Evolutionary conservation across 2,797 vertebrate species (phyloP).

Genomic region (Manis crassicaudata): DNA sequence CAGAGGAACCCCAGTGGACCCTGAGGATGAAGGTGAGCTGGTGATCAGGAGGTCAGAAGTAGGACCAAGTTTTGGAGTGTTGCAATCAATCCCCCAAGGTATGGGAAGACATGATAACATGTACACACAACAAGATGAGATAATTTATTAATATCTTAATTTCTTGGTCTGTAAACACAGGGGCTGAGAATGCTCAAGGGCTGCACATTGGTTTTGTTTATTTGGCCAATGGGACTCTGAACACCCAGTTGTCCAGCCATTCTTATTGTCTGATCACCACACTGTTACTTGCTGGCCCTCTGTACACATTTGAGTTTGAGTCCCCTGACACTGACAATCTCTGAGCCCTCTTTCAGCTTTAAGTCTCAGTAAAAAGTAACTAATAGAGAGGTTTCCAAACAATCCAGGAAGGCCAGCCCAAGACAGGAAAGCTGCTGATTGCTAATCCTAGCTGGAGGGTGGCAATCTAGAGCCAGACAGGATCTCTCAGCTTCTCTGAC

Average conservation of each 20-base stretch:
- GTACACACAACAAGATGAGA: background rate
- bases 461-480: background rate
- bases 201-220: background rate
- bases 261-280: background rate
- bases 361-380: background rate
- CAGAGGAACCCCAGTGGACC: background rate
- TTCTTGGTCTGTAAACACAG: background rate
- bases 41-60: background rate
- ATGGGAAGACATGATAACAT: background rate
- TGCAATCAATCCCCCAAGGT: background rate
- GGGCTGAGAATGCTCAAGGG: background rate
- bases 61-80: background rate
- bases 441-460: background rate
- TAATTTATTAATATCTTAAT: background rate
- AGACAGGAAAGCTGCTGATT: background rate
- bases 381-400: background rate
- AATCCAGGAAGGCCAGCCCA: background rate
- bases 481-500: background rate
- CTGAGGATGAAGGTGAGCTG: background rate
- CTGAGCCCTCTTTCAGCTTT: background rate
- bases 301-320: background rate
- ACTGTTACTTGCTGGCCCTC: background rate
- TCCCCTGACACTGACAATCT: background rate
- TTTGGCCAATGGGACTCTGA: background rate
- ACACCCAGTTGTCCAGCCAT: background rate